Conservation (phyloP, 2,888 invertebrate species). For the Callyntrura sp. region DNA sequence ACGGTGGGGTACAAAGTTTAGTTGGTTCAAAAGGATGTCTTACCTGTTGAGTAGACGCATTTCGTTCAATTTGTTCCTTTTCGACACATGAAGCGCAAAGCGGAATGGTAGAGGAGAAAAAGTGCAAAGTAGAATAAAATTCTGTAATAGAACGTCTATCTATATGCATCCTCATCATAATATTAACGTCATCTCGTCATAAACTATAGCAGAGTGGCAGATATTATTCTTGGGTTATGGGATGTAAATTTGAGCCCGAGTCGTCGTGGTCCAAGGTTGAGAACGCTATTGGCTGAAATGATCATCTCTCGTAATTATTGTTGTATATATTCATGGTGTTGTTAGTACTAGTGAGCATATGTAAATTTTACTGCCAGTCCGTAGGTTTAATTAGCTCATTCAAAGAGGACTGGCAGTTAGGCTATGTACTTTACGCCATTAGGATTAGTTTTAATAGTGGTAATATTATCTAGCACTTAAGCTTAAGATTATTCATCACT, state of each 20-base stretch:
- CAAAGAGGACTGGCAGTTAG: slow-evolving; percentile 74
- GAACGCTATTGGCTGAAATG: slow-evolving; percentile 70
- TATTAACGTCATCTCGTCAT: slow-evolving; percentile 58
- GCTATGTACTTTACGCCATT: slow-evolving; percentile 62
- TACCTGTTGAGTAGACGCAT: slow-evolving; percentile 77
- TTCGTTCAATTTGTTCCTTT: slow-evolving; percentile 54
- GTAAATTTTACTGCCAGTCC: slow-evolving; percentile 79
- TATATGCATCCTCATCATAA: slow-evolving; percentile 19
- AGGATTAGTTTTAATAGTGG: slow-evolving; percentile 58
- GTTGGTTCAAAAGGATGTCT: slow-evolving; percentile 55
- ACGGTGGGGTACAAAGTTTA: neutral
- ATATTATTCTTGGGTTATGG: slow-evolving; percentile 62
- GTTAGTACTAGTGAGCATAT: slow-evolving; percentile 62
- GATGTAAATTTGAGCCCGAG: slow-evolving; percentile 75
- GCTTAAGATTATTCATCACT: slow-evolving; percentile 71
- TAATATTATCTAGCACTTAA: slow-evolving; percentile 58
- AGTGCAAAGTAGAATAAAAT: slow-evolving; percentile 58
- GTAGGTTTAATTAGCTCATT: slow-evolving; percentile 79
- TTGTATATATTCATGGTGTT: slow-evolving; percentile 74
- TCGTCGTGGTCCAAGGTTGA: slow-evolving; percentile 74
- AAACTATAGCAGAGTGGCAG: slow-evolving; percentile 49
- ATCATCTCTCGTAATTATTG: slow-evolving; percentile 65
- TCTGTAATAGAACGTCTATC: slow-evolving; percentile 8
- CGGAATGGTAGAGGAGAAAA: slow-evolving; percentile 11
- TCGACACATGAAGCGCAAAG: neutral